These are phyloP conservation scores for Sebastes nivosus DNA, from an alignment of 2,797 vertebrate species.

Conservation along the genomic window DNA sequence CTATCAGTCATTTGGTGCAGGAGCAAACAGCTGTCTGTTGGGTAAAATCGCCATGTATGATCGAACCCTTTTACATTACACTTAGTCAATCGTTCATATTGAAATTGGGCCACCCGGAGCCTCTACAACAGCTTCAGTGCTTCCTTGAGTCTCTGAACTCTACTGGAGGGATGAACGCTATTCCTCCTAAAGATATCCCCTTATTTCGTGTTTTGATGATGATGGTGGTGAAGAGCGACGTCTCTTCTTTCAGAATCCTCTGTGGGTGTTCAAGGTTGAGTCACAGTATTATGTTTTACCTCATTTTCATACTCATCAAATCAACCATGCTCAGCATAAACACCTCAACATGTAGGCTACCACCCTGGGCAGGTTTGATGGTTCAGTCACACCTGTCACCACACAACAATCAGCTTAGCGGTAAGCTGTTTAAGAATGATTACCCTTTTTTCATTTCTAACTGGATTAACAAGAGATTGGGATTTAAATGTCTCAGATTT, in stretches of 20 bases:
- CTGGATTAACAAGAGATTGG: background rate
- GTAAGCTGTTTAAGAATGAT: background rate
- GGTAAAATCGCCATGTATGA: background rate
- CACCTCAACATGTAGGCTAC: background rate
- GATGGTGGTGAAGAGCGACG: background rate
- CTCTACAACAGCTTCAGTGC: background rate
- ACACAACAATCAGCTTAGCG: background rate
- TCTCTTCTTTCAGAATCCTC: background rate
- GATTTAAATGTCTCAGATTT: background rate
- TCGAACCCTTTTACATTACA: background rate
- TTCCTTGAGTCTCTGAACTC: background rate
- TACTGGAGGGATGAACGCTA: background rate
- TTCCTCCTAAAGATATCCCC: background rate
- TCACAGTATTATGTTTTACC: background rate
- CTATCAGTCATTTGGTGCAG: background rate
- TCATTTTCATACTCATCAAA: background rate
- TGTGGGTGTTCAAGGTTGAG: background rate
- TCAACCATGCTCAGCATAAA: background rate
- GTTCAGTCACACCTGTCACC: background rate
- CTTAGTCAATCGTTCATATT: background rate
- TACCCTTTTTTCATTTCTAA: background rate
- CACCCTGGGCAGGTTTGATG: background rate
- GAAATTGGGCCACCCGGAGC: background rate
- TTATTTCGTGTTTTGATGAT: background rate
- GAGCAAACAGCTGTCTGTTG: background rate